Percentiles rank a stretch among this genome's conserved stretches.
phyloP scores from a whole-genome alignment of 35 echinoderm and acorn worm species.

The Heliocidaris tuberculata region DNA sequence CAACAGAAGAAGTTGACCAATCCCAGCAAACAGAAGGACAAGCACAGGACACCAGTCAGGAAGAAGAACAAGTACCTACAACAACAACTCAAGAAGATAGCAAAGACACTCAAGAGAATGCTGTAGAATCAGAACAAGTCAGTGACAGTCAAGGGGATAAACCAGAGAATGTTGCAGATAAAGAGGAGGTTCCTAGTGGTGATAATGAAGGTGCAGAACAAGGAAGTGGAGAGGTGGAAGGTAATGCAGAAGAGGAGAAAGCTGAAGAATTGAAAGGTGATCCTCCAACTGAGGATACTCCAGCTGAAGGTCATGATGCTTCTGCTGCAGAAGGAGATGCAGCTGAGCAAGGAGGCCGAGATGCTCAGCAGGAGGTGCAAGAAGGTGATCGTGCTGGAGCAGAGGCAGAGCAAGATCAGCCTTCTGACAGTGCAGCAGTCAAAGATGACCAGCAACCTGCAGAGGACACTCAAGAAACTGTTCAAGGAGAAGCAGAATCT shows the following conservation, averaged over 20 bases:
- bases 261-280: constrained; percentile 14
- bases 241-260: not conserved
- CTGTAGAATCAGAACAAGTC: not conserved
- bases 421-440: not conserved
- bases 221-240: not conserved
- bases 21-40: constrained; percentile 31
- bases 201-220: not conserved
- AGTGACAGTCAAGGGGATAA: constrained; percentile 16
- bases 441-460: not conserved
- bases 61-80: constrained; percentile 12
- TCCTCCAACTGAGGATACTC: not conserved
- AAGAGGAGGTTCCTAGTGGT: not conserved
- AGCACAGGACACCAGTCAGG: not conserved
- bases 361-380: not conserved
- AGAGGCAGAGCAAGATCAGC: not conserved
- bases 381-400: not conserved
- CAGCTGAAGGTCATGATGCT: constrained; percentile 23
- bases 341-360: not conserved
- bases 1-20: constrained; percentile 24
- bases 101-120: constrained; percentile 28
- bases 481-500: not conserved
- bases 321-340: constrained; percentile 12
- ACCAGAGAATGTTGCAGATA: not conserved
- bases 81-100: constrained; percentile 4
- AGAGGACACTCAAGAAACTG: constrained; percentile 19